Conservation (phyloP, 1,140 invertebrate species). For the Microplitis demolitor region DNA sequence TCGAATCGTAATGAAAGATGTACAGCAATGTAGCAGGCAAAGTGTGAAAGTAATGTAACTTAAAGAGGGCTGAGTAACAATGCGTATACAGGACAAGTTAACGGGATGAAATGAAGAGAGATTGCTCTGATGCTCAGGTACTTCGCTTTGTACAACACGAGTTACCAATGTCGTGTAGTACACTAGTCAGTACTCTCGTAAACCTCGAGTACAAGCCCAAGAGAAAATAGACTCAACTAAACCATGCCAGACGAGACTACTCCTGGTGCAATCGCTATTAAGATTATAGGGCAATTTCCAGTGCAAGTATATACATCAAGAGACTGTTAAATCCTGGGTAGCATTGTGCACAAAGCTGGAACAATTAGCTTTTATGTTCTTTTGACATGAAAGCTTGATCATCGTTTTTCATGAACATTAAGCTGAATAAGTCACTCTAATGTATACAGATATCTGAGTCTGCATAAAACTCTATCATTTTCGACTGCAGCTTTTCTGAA, state of each 20-base stretch:
- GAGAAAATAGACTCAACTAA: neutral
- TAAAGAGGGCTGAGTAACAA: no score
- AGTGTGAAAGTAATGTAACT: neutral
- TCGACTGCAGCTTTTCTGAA: no score
- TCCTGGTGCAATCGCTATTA: neutral
- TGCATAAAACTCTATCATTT: no score
- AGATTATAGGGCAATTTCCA: neutral
- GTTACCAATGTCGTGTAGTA: slow-evolving; percentile 5
- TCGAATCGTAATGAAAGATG: no score
- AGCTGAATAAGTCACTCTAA: neutral
- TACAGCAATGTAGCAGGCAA: neutral
- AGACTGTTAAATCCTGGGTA: no score
- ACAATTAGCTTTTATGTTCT: slow-evolving; percentile 5
- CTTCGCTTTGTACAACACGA: slow-evolving; percentile 5
- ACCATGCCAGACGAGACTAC: no score
- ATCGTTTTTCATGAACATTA: neutral
- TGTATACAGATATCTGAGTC: neutral
- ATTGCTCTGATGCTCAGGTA: slow-evolving; percentile 3
- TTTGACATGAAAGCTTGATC: neutral
- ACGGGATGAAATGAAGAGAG: neutral
- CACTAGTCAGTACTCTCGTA: neutral
- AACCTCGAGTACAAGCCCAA: neutral
- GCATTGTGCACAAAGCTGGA: neutral
- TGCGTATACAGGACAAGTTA: neutral
- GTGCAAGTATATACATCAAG: no score